Conservation (phyloP, 2,113 vertebrate species). For the Tapirus terrestris region DNA sequence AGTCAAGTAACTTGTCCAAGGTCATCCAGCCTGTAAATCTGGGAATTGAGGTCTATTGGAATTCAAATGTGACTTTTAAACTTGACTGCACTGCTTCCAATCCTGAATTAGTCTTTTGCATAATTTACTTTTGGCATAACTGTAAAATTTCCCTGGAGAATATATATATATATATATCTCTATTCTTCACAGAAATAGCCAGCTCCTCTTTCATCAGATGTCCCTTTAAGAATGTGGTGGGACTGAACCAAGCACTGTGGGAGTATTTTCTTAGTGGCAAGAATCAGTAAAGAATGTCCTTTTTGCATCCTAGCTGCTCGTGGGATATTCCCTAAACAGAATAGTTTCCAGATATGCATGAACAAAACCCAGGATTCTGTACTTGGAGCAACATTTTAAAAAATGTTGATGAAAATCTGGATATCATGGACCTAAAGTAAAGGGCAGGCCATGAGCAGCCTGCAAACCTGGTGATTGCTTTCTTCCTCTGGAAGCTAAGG, state of each 20-base stretch:
- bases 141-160: not conserved
- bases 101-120: constrained; percentile 20
- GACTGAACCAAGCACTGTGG: not conserved
- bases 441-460: constrained; percentile 54
- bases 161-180: not conserved
- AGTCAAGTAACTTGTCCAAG: not conserved
- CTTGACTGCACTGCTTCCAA: not conserved
- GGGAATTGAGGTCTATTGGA: constrained; percentile 32
- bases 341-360: constrained; percentile 75
- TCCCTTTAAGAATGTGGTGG: constrained; percentile 23
- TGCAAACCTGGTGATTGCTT: constrained; percentile 31
- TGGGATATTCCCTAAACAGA: constrained; percentile 54
- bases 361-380: constrained; percentile 76
- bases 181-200: constrained; percentile 10
- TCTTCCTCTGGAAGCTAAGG: constrained; percentile 57
- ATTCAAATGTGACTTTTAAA: constrained; percentile 51
- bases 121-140: constrained; percentile 34
- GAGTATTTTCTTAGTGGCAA: constrained; percentile 56
- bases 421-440: constrained; percentile 69
- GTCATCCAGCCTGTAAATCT: not conserved
- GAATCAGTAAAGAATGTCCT: constrained; percentile 29
- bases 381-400: constrained; percentile 65
- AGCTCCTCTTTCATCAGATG: not conserved
- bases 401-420: constrained; percentile 73
- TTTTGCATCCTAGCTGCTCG: constrained; percentile 38